These are phyloP conservation scores for Calameuta filiformis DNA, from an alignment of 2,888 invertebrate genomes.

Conservation along the genomic window DNA sequence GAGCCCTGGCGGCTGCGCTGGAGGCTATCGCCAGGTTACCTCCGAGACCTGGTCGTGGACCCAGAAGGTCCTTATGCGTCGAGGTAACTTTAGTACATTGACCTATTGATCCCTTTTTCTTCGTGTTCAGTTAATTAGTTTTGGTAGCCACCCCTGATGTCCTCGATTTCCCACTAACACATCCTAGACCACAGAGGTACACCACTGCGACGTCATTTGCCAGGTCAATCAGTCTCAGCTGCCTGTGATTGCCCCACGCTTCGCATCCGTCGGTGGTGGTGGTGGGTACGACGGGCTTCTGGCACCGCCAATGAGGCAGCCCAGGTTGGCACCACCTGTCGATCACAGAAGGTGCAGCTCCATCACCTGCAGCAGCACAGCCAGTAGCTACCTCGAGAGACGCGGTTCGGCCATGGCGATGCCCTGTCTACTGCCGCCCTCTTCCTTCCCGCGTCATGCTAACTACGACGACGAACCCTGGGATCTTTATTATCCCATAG, in stretches of 20 bases:
- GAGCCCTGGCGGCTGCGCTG: constrained; percentile 79
- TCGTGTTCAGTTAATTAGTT: background rate
- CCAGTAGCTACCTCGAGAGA: constrained; percentile 84
- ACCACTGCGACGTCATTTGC: background rate
- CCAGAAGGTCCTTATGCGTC: constrained; percentile 76
- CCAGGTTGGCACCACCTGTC: constrained; percentile 53
- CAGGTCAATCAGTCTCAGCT: constrained; percentile 45
- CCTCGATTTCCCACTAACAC: background rate
- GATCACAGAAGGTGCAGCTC: constrained; percentile 78
- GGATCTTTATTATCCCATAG: constrained; percentile 73
- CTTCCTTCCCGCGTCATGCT: constrained; percentile 62
- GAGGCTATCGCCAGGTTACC: constrained; percentile 72
- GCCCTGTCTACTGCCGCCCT: constrained; percentile 74
- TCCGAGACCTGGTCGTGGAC: constrained; percentile 66
- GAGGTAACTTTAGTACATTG: constrained; percentile 61
- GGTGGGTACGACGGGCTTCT: constrained; percentile 79
- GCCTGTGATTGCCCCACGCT: constrained; percentile 64
- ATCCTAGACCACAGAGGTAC: background rate
- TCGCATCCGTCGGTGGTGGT: constrained; percentile 73
- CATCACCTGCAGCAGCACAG: constrained; percentile 86
- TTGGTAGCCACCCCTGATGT: background rate
- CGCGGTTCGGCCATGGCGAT: constrained; percentile 83
- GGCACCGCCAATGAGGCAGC: constrained; percentile 74
- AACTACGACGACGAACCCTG: constrained; percentile 65
- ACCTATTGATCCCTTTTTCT: background rate